Evolutionary conservation across 1,140 invertebrate species (phyloP), one percentile per base, ranked within the genome.

Genomic region (Agraylea sexmaculata): DNA sequence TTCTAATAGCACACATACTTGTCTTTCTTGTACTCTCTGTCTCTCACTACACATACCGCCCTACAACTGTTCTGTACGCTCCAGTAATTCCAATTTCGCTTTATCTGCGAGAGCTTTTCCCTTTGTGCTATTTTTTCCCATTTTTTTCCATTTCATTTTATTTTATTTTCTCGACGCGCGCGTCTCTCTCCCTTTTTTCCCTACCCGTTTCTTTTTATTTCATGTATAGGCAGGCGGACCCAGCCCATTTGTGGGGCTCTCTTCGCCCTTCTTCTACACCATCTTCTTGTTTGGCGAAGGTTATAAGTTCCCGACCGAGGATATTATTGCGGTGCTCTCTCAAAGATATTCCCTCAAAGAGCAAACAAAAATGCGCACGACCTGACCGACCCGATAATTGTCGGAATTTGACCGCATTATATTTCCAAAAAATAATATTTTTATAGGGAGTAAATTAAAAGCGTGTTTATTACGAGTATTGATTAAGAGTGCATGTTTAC

Each of bases 81-180:
- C 56, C 62, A 59, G 63, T 63, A 59, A 54, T 59, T 67, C 53
- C 59, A 62, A 62, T 66, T 62, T 58, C 59, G 55, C 58, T 60
- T 63, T 63, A 60, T 63, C 58, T 62, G 55, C 56, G 52, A 52
- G 43, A 43, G 44, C 60, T 56, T 58, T 45, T 58, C 60, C 56
- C 62, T 64, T 64, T 64, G 59, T 62, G 51, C 59, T 66, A 61
- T 62, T 62, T 65, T 62, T 58, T 57, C 35, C 53, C 57, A 58
- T 59, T 65, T 64, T 63, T 62, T 60, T 59, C 56, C 54, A 47
- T 53, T 53, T 51, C 43, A 46, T 49, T 45, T 47, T 47, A 49
- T 51, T 49, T 51, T 47, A 47, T 51, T 46, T 42, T 29, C 29
- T 35, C 36, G 21, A 41, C 34, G 38, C 10, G 36, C 32, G 23